Percentiles rank a stretch among this genome's conserved stretches.
phyloP scores from a whole-genome alignment of 2,888 invertebrate species.

The Zaprionus obscuricornis region DNA sequence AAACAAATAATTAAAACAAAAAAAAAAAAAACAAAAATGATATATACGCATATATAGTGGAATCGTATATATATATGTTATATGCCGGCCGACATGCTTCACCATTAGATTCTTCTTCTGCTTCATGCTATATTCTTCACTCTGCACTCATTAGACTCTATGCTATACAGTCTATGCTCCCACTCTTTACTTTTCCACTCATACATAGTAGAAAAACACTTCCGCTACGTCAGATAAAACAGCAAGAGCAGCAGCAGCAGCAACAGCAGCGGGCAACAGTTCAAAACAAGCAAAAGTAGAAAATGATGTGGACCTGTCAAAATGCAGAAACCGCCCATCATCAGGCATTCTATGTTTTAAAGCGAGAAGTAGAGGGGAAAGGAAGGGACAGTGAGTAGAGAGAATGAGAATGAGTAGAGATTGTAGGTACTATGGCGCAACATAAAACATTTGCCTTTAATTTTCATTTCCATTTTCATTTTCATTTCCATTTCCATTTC shows the following conservation, averaged over 20 bases:
- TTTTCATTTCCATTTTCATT: slow-evolving; percentile 66
- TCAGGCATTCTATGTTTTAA: background rate
- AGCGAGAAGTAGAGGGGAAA: slow-evolving; percentile 9
- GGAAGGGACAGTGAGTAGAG: slow-evolving; percentile 8
- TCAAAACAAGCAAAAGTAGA: slow-evolving; percentile 61
- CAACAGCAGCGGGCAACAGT: no score
- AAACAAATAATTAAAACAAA: slow-evolving; percentile 68
- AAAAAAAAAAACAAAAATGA: no score
- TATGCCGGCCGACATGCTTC: no score
- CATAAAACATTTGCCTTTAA: slow-evolving; percentile 76
- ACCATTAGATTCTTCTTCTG: no score
- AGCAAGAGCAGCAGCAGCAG: no score
- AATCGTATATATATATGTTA: no score
- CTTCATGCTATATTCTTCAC: no score
- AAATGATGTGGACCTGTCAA: slow-evolving; percentile 74
- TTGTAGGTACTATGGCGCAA: slow-evolving; percentile 64
- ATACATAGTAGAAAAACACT: slow-evolving; percentile 52
- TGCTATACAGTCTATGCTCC: no score
- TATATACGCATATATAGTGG: no score
- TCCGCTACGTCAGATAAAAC: slow-evolving; percentile 66
- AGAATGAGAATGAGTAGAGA: no score
- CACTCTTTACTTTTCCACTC: no score
- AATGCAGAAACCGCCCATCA: slow-evolving; percentile 49
- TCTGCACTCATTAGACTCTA: no score
- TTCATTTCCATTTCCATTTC: slow-evolving; percentile 49